These are phyloP conservation scores for Anisognathus igniventris DNA, from an alignment of 2,797 vertebrate species.

Conservation along the genomic window DNA sequence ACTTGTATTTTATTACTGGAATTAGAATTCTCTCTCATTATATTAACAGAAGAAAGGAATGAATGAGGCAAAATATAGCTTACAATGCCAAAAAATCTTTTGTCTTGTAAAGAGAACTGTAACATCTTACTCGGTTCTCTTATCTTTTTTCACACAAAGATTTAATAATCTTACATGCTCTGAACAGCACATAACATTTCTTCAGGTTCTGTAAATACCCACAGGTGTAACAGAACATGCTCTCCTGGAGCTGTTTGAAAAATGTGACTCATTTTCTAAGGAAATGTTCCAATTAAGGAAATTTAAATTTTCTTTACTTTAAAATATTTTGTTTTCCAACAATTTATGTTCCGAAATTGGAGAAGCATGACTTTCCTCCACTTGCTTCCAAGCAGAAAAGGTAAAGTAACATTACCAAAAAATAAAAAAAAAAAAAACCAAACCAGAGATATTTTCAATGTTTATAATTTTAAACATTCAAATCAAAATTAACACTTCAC, in stretches of 20 bases:
- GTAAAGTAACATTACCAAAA: background rate
- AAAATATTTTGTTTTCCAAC: background rate
- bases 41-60: background rate
- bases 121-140: background rate
- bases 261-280: background rate
- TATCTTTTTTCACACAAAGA: background rate
- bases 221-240: background rate
- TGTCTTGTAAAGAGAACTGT: background rate
- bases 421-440: fast-evolving
- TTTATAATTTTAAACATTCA: background rate
- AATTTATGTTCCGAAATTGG: background rate
- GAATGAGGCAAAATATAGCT: background rate
- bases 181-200: background rate
- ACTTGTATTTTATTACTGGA: conserved; percentile 14
- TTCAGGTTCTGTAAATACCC: background rate
- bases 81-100: background rate
- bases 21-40: conserved; percentile 34
- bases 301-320: background rate
- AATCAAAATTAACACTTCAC: background rate
- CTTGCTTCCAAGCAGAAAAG: background rate
- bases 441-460: background rate
- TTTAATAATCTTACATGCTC: background rate
- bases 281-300: background rate
- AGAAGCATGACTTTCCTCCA: background rate
- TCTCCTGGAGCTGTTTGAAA: background rate